Evolutionary conservation across 2,888 invertebrate genomes (phyloP).

Genomic region (Girardia tigrina): DNA sequence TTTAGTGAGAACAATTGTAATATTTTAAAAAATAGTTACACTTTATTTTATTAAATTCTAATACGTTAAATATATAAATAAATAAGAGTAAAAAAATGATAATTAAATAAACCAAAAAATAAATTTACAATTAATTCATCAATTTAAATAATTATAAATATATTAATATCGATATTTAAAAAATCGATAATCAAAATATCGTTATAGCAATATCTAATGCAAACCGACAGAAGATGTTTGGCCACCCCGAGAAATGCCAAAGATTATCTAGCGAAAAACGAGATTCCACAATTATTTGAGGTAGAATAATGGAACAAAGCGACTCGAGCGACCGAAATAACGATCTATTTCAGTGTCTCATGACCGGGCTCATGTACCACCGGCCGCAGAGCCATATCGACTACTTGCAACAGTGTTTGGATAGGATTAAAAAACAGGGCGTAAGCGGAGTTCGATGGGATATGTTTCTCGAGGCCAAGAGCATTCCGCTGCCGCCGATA

Average conservation of each 20-base stretch:
- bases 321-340: neutral
- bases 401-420: constrained; percentile 45
- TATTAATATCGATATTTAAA: neutral
- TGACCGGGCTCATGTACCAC: constrained; percentile 53
- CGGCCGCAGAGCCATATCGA: constrained; percentile 50
- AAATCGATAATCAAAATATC: neutral
- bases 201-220: constrained; percentile 13
- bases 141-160: too few relatives aligned
- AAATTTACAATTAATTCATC: too few relatives aligned
- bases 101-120: too few relatives aligned
- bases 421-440: constrained; percentile 43
- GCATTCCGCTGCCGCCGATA: constrained; percentile 45
- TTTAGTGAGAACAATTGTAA: too few relatives aligned
- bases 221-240: neutral
- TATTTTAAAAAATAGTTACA: too few relatives aligned
- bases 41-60: too few relatives aligned
- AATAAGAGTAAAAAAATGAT: too few relatives aligned
- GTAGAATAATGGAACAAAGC: neutral
- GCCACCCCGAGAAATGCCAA: constrained; percentile 26
- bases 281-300: constrained; percentile 29
- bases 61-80: too few relatives aligned
- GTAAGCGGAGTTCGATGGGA: constrained; percentile 45
- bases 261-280: constrained; percentile 19
- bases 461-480: constrained; percentile 45
- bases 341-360: constrained; percentile 47